Base-by-base conservation (phyloP, 2,888 invertebrate species). In the Alentia gelatinosa region DNA sequence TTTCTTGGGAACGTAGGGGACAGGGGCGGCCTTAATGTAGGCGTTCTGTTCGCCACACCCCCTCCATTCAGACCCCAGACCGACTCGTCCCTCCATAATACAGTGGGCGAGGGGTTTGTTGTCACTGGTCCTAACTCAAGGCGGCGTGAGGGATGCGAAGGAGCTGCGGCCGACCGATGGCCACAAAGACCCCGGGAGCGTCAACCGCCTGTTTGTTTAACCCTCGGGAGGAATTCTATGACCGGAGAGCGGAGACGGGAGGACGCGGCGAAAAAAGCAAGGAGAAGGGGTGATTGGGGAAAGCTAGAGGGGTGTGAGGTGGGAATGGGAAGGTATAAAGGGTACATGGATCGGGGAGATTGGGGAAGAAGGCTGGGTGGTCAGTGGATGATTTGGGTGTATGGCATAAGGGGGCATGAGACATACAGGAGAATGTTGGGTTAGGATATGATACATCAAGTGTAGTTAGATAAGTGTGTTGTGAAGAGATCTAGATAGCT, bases 151-250 rank as follows among this genome's bases (percentile, higher is more conserved):
- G 37, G 40, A 83, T 9, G 35, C 83, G 5, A 23, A 7, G 68
- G 83, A 83, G n/a, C 39, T 7, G 83, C 83, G 83, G 35, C n/a
- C n/a, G n/a, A 39, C 35, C 83, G 39, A 83, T 83, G 39, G 83
- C 83, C 39, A 83, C 39, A 83, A 83, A 40, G 40, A 40, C 39
- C 83, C 83, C 37, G 4, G 26, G 83, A 37, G 83, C n/a, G n/a
- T n/a, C n/a, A n/a, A n/a, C 68, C 68, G 68, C 68, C n/a, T 83
- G 83, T 83, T 83, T 83, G 83, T 40, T 83, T 83, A 83, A 83
- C 83, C 83, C 40, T 15, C 79, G n/a, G 40, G 83, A 83, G 83
- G n/a, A 68, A 68, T 68, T 68, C 30, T 26, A 30, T 30, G 68
- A 26, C 33, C 33, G 23, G 30, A 68, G 7, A 68, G 68, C 30